Evolutionary conservation across 2,113 vertebrate genomes (phyloP), one percentile per base, ranked within the genome.

Genomic region (Mobula birostris): DNA sequence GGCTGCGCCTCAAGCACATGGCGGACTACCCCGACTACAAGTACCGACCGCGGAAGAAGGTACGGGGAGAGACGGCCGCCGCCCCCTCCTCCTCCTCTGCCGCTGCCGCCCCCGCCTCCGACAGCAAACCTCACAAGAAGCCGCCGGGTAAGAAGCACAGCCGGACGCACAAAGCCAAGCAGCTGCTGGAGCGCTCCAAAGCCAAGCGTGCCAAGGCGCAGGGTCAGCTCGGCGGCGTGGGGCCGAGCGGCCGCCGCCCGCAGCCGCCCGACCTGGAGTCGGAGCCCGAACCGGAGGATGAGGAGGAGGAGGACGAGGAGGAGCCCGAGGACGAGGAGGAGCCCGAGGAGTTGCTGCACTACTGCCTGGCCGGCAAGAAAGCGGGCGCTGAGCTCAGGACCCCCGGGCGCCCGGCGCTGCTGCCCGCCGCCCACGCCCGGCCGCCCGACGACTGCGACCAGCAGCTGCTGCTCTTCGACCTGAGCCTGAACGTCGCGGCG

Each of bases 11-110:
- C 8, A 93, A 93, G 40, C 91, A 93, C 66, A 93, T 93, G 91
- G 91, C 91, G 7, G 91, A 93, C 48, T 93, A 93, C 19, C 91
- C 91, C 36, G 91, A 93, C 9, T 93, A 93, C 91, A 93, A 93
- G 36, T 93, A 93, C 91, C 27, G 91, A 29, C 91, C 91, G 68
- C 11, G 91, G 40, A 93, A 93, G 70, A 93, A 93, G 12, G 36
- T 93, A 21, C 21, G 91, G 2, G 77, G 56, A 2, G n/a, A 72
- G 2, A 12, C 36, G 2, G 61, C 14, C 61, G 48, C 48, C 48
- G 48, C 48, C 48, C 48, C 48, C 48, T 48, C 48, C 48, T 48
- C 48, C 48, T 48, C 48, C 61, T 7, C 32, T 8, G 12, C 78
- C n/a, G 48, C 32, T 8, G 56, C 32, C 40, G 24, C n/a, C 58